Conservation (phyloP, 2,888 invertebrate species). For the Cantharis rufa region DNA sequence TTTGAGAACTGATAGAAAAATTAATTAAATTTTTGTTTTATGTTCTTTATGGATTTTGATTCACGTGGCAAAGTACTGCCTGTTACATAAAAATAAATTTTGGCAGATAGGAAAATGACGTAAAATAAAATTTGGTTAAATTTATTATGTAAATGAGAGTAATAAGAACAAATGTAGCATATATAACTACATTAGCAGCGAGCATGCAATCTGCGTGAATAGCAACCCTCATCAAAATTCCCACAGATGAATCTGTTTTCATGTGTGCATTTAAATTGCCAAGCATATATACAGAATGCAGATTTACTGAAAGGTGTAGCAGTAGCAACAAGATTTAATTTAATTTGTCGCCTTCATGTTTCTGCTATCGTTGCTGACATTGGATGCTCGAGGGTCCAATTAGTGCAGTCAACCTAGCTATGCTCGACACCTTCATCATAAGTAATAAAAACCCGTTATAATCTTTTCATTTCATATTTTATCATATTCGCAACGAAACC, state of each 20-base stretch:
- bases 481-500: conserved; percentile 24
- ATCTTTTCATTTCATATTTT: conserved; percentile 30
- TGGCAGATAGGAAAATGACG: neutral
- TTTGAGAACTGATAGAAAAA: too few species aligned
- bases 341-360: conserved; percentile 44
- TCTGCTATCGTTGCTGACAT: conserved; percentile 27
- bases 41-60: too few species aligned
- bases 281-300: conserved; percentile 38
- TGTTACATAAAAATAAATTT: neutral
- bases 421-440: conserved; percentile 34
- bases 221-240: conserved; percentile 36
- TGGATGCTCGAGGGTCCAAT: conserved; percentile 42
- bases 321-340: conserved; percentile 45
- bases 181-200: conserved; percentile 38
- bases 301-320: conserved; percentile 42
- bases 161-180: conserved; percentile 35
- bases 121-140: conserved; percentile 3
- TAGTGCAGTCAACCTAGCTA: conserved; percentile 42
- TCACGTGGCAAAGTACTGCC: neutral
- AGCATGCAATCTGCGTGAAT: conserved; percentile 34
- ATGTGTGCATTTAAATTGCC: conserved; percentile 41
- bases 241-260: conserved; percentile 38
- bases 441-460: conserved; percentile 32
- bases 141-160: conserved; percentile 15
- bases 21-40: too few species aligned